phyloP scores from a whole-genome alignment of 2,797 vertebrate species.

The Takifugu ocellatus region DNA sequence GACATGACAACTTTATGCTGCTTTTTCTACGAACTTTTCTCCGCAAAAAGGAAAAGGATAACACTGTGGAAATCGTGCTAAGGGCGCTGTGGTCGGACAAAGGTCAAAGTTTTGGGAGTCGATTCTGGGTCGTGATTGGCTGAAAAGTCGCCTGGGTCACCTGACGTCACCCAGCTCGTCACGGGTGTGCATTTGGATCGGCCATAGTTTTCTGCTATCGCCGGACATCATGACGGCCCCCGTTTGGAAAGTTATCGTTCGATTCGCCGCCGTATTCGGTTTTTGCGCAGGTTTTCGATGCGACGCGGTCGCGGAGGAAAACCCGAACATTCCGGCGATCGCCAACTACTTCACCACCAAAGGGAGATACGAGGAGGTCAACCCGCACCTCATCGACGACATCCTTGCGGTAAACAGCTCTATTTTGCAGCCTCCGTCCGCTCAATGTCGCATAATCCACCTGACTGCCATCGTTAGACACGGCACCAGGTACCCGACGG shows the following conservation, averaged over 20 bases:
- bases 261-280: not conserved
- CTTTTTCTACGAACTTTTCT: too few relatives aligned
- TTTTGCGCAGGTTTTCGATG: constrained; percentile 6
- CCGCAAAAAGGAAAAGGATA: too few relatives aligned
- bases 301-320: not conserved
- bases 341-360: constrained; percentile 86
- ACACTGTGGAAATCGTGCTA: too few relatives aligned
- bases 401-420: constrained; percentile 70
- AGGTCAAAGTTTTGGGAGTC: too few relatives aligned
- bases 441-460: constrained; percentile 76
- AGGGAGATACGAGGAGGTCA: constrained; percentile 87
- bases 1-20: too few relatives aligned
- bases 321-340: constrained; percentile 55
- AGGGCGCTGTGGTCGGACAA: too few relatives aligned
- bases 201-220: not conserved
- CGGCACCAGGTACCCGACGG: constrained; percentile 78
- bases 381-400: constrained; percentile 70
- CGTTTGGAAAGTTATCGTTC: constrained; percentile 4
- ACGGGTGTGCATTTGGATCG: not conserved
- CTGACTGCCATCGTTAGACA: constrained; percentile 82
- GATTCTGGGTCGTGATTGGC: constrained; percentile 1
- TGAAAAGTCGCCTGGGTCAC: not conserved
- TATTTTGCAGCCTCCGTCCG: constrained; percentile 53
- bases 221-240: constrained; percentile 23
- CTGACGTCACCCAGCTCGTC: not conserved